Evolutionary conservation across 2,113 vertebrate genomes (phyloP).

Genomic region (Platichthys stellatus): DNA sequence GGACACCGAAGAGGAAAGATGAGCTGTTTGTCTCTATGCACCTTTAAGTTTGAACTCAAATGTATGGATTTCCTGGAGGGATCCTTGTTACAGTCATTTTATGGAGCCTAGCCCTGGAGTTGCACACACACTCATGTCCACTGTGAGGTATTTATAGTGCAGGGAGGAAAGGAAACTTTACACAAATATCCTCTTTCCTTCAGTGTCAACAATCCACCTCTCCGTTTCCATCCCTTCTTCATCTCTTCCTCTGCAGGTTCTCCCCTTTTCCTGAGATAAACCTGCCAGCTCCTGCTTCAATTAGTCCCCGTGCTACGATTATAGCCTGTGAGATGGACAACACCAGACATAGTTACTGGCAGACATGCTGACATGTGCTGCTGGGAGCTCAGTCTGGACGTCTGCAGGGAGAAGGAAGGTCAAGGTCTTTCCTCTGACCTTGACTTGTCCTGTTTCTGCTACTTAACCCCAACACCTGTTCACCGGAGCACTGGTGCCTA

Average conservation of each 20-base stretch:
- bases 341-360: neutral
- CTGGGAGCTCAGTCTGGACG: constrained; percentile 15
- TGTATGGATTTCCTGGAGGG: too few species aligned
- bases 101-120: constrained; percentile 8
- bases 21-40: too few species aligned
- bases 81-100: too few species aligned
- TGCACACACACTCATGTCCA: neutral
- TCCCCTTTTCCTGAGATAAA: constrained; percentile 66
- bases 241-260: constrained; percentile 35
- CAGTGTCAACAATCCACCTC: neutral
- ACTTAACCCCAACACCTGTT: constrained; percentile 56
- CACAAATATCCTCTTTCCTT: neutral
- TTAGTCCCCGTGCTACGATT: constrained; percentile 51
- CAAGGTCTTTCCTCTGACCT: constrained; percentile 54
- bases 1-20: too few species aligned
- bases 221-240: neutral
- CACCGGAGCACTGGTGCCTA: neutral
- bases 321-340: neutral
- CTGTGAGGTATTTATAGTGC: neutral
- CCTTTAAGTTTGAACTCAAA: too few species aligned
- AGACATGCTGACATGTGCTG: constrained; percentile 49
- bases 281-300: constrained; percentile 28
- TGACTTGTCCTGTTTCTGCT: constrained; percentile 49
- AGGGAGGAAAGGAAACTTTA: neutral
- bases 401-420: constrained; percentile 47